Evolutionary conservation across 2,797 vertebrate species (phyloP).

Genomic region (Columba guinea): DNA sequence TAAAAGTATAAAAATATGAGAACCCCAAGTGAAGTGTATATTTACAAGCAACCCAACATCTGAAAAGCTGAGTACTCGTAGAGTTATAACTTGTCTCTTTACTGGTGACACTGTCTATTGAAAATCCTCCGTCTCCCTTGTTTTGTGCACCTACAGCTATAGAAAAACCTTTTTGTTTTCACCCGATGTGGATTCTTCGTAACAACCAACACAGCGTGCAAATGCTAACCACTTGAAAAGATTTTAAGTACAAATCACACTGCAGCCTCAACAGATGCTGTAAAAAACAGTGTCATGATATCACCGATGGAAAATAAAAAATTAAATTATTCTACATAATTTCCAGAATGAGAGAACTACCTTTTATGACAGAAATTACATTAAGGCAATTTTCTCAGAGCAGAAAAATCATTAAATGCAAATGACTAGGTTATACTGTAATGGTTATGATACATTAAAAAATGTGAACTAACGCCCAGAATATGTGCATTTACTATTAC

Average conservation of each 20-base stretch:
- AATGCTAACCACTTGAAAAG: background rate
- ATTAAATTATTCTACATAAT: background rate
- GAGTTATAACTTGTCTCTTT: background rate
- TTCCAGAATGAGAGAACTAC: background rate
- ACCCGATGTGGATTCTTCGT: background rate
- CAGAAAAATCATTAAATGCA: background rate
- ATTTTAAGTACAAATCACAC: background rate
- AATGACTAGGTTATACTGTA: background rate
- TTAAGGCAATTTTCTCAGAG: background rate
- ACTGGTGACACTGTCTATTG: background rate
- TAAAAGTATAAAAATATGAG: background rate
- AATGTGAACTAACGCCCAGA: background rate
- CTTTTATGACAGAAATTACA: background rate
- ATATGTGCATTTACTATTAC: background rate
- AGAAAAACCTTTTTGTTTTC: background rate
- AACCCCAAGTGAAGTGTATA: background rate
- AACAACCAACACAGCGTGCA: rapidly evolving
- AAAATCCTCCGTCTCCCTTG: background rate
- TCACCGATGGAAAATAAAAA: background rate
- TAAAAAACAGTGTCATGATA: background rate
- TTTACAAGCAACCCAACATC: background rate
- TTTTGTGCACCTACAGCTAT: background rate
- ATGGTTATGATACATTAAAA: background rate
- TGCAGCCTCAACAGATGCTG: background rate
- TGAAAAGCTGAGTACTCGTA: background rate